These are phyloP conservation scores for Plecotus auritus DNA, from an alignment of 2,113 vertebrate species.

Conservation along the genomic window DNA sequence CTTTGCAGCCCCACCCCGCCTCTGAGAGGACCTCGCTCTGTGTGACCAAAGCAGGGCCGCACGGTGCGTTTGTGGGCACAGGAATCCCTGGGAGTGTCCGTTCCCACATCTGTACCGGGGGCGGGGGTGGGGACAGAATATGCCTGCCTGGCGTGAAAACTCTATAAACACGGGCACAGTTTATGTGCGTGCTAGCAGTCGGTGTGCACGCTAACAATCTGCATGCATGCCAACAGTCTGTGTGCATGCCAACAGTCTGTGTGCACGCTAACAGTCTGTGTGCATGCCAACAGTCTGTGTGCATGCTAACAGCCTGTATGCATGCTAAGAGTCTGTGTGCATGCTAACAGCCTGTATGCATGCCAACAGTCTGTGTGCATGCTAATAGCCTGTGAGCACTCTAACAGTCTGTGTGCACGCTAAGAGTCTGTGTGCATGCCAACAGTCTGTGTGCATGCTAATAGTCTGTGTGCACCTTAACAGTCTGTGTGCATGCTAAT, in stretches of 20 bases:
- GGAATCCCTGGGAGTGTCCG: not conserved
- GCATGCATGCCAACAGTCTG: rapidly evolving
- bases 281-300: rapidly evolving
- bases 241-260: not conserved
- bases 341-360: rapidly evolving
- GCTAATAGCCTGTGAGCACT: not conserved
- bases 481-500: not conserved
- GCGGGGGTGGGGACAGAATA: not conserved
- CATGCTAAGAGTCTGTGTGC: too few species aligned
- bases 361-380: rapidly evolving
- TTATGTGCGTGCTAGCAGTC: not conserved
- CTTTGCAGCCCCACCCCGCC: too few species aligned
- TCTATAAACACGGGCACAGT: not conserved
- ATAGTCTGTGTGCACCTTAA: not conserved
- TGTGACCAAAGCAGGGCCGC: not conserved
- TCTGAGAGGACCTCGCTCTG: not conserved
- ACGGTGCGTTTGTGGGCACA: not conserved
- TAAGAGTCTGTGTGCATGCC: not conserved
- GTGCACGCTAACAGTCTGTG: not conserved
- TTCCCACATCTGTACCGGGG: not conserved
- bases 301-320: rapidly evolving
- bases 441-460: rapidly evolving
- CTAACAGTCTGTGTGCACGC: not conserved
- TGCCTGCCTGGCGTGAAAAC: not conserved
- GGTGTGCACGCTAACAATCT: rapidly evolving